Evolutionary conservation across 2,888 invertebrate species (phyloP).

Genomic region (Hydropsyche betteni): DNA sequence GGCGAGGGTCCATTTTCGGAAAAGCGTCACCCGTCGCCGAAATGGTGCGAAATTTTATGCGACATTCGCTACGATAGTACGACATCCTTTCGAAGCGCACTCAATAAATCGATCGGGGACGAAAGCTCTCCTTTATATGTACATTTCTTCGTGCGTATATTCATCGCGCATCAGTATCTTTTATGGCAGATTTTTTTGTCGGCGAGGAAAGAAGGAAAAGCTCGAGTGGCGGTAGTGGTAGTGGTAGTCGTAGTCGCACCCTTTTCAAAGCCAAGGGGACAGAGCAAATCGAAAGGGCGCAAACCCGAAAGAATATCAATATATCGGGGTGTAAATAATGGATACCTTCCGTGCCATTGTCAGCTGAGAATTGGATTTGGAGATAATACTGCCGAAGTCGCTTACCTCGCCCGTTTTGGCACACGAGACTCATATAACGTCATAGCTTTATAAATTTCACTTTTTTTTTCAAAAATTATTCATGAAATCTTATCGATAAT

Average conservation of each 20-base stretch:
- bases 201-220: constrained; percentile 21
- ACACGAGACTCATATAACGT: constrained; percentile 12
- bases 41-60: too few relatives aligned
- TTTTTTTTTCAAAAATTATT: not conserved
- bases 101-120: constrained; percentile 26
- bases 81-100: not conserved
- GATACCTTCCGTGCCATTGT: constrained; percentile 64
- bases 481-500: too few relatives aligned
- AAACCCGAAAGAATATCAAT: constrained; percentile 52
- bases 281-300: constrained; percentile 51
- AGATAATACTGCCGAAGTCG: constrained; percentile 60
- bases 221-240: constrained; percentile 18
- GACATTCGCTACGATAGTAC: too few relatives aligned
- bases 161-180: constrained; percentile 40
- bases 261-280: constrained; percentile 52
- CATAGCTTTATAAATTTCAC: constrained; percentile 14
- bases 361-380: constrained; percentile 67
- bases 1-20: not conserved
- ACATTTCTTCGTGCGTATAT: constrained; percentile 24
- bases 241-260: constrained; percentile 44
- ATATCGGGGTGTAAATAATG: constrained; percentile 61
- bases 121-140: constrained; percentile 21
- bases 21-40: not conserved
- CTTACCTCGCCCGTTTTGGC: constrained; percentile 42
- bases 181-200: constrained; percentile 39